Evolutionary conservation across 2,113 vertebrate genomes (phyloP).

Genomic region (Hemicordylus capensis): DNA sequence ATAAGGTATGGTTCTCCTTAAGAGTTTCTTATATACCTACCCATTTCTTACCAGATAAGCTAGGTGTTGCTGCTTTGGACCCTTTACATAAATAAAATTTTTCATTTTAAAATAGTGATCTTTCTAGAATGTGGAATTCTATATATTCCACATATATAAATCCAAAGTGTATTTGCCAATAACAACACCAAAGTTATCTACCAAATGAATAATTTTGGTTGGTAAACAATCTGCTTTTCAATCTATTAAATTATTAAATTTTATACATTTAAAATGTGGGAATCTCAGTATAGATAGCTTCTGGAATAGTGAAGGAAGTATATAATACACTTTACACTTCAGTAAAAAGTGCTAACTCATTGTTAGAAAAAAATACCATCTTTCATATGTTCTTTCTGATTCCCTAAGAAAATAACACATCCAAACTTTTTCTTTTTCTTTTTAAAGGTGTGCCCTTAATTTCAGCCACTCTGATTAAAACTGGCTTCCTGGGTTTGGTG

Average conservation of each 20-base stretch:
- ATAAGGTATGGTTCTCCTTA: too few species aligned
- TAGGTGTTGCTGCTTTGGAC: neutral
- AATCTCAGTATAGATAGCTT: too few species aligned
- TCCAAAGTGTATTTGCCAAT: neutral
- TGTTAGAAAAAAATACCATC: neutral
- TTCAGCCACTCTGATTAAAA: neutral
- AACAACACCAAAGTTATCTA: neutral
- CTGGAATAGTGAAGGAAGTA: too few species aligned
- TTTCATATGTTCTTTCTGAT: neutral
- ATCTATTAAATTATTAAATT: too few species aligned
- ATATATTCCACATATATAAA: neutral
- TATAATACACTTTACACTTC: too few species aligned
- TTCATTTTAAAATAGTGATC: neutral
- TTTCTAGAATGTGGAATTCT: neutral
- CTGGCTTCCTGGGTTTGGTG: constrained; percentile 13
- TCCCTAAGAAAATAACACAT: neutral
- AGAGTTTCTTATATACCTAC: too few species aligned
- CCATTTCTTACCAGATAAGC: neutral
- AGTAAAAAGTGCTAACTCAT: neutral
- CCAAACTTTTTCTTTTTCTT: too few species aligned
- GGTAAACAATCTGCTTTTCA: too few species aligned
- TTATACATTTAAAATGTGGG: too few species aligned
- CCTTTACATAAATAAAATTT: neutral
- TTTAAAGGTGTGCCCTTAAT: neutral
- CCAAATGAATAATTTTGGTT: neutral